A percentile compares a stretch with the other conserved stretches of the same genome.
phyloP scores from a whole-genome alignment of 2,113 vertebrate genomes.

The Caracal caracal region DNA sequence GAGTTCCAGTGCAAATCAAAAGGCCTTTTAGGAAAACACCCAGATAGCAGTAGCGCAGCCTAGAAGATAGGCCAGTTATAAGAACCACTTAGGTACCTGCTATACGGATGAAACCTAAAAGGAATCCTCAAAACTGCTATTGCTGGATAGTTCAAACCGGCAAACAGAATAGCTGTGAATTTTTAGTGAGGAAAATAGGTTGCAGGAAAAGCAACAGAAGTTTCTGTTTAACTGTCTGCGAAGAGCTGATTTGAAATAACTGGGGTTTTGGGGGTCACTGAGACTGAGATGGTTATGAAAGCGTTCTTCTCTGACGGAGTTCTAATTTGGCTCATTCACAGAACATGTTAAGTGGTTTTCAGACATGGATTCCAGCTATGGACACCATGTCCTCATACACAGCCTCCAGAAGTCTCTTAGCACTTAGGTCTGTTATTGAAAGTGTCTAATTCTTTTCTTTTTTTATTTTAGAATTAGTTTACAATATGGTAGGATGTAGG shows the following conservation, averaged over 20 bases:
- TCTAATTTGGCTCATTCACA: slow-evolving; percentile 17
- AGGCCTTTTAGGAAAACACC: neutral
- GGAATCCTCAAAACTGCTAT: neutral
- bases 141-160: neutral
- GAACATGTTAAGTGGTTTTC: slow-evolving; percentile 33
- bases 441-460: neutral
- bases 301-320: neutral
- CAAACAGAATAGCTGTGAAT: slow-evolving; percentile 9
- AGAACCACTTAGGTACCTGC: neutral
- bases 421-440: neutral
- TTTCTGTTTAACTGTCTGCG: slow-evolving; percentile 43
- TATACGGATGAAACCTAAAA: neutral
- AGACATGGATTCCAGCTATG: neutral
- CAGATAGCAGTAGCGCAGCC: neutral
- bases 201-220: slow-evolving; percentile 45
- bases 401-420: neutral
- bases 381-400: neutral
- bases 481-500: neutral
- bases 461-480: neutral
- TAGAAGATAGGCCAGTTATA: neutral
- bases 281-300: slow-evolving; percentile 22
- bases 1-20: neutral
- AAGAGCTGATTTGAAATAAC: slow-evolving; percentile 52
- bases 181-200: slow-evolving; percentile 50
- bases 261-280: slow-evolving; percentile 27